Evolutionary conservation across 2,888 invertebrate species (phyloP).

Genomic region (Altica lythri): DNA sequence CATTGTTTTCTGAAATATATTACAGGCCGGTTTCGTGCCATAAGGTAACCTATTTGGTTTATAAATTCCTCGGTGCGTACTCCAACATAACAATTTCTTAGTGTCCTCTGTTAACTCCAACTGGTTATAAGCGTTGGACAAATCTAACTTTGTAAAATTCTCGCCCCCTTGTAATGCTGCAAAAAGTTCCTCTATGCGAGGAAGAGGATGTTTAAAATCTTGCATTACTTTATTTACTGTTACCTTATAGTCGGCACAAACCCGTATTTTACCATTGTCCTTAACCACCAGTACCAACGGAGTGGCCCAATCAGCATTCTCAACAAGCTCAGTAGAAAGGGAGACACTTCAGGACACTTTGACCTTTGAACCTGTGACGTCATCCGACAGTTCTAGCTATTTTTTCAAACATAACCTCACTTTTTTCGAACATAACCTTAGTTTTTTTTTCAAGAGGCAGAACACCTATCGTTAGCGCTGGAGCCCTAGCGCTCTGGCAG

Average conservation of each 20-base stretch:
- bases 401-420: no score
- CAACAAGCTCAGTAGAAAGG: no score
- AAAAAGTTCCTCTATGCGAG: not conserved
- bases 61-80: slow-evolving; percentile 18
- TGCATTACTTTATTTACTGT: not conserved
- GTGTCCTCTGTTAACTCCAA: slow-evolving; percentile 1
- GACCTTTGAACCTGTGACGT: no score
- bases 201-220: not conserved
- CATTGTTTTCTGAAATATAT: slow-evolving; percentile 13
- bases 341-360: no score
- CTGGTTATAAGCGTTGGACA: not conserved
- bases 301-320: no score
- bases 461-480: no score
- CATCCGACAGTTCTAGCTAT: no score
- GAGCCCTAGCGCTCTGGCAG: no score
- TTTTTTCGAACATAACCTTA: no score
- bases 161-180: not conserved
- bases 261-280: no score
- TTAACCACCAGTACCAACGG: no score
- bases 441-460: no score
- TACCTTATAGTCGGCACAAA: not conserved
- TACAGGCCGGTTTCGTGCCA: slow-evolving; percentile 23
- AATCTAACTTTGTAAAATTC: not conserved
- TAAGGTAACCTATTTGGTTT: slow-evolving; percentile 18
- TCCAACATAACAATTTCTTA: not conserved